phyloP scores from a whole-genome alignment of 2,888 invertebrate genomes.

The Meandrusa payeni region DNA sequence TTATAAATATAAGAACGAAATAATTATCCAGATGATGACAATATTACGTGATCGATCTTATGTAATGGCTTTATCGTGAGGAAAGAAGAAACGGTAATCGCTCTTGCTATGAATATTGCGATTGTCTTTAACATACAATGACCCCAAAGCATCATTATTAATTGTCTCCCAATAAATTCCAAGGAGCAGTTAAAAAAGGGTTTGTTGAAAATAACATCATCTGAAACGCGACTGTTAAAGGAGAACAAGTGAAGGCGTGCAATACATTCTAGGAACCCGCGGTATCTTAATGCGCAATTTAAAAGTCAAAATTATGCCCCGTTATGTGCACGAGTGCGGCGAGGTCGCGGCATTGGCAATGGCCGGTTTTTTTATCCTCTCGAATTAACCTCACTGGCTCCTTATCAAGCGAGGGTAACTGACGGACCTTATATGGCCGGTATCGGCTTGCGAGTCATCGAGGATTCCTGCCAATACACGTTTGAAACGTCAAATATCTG shows the following conservation, averaged over 20 bases:
- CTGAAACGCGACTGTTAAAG: conserved; percentile 14
- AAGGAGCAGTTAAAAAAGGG: conserved; percentile 10
- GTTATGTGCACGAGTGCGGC: conserved; percentile 33
- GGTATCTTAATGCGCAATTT: conserved; percentile 27
- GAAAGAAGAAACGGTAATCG: too few relatives aligned
- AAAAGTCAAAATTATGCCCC: conserved; percentile 51
- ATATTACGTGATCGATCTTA: too few relatives aligned
- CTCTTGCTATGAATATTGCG: too few relatives aligned
- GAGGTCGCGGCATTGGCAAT: conserved; percentile 60
- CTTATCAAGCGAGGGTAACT: conserved; percentile 58
- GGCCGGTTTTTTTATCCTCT: conserved; percentile 54
- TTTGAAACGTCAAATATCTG: too few relatives aligned
- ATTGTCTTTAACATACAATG: neutral
- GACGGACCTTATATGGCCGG: conserved; percentile 48
- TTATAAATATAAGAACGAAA: too few relatives aligned
- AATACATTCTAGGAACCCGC: conserved; percentile 18
- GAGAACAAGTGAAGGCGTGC: conserved; percentile 20
- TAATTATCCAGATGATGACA: too few relatives aligned
- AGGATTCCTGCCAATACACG: neutral
- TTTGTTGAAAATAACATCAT: conserved; percentile 7
- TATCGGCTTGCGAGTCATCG: conserved; percentile 26
- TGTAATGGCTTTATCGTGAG: too few relatives aligned
- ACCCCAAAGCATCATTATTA: neutral
- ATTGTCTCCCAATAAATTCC: conserved; percentile 1
- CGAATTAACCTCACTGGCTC: conserved; percentile 55